Base-by-base conservation (phyloP, 2,888 invertebrate genomes). In the Leucophenga montana region DNA sequence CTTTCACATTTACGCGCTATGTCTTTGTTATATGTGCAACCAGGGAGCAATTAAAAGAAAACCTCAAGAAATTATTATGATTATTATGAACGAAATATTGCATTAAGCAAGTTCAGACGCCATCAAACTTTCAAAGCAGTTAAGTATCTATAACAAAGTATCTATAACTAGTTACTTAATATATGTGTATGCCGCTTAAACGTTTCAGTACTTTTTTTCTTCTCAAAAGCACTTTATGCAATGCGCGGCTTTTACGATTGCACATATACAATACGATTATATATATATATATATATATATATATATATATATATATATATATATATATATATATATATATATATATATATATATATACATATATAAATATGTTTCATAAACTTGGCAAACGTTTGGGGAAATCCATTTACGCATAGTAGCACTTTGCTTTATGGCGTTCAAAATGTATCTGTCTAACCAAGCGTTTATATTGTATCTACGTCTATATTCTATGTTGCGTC, bases 31-130 rank as follows among this genome's bases (percentile, higher is more conserved):
- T 85, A 86, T 86, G 86, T 82, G 77, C 79, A 83, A 78, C 85
- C 78, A 75, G 86, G 86, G 86, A 82, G 79, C 85, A 87, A 86
- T 86, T 86, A 86, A 87, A 84, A 82, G 73, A 76, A 80, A 77
- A 78, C 84, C 80, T 75, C 83, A 73, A 81, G 83, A 85, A 84
- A 79, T 27, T 27, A 83, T 84, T 80, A 18, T 67, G 57, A 81
- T 81, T 81, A 83, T 79, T 83, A 78, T 82, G 75, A 74, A 81
- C 77, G 75, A 83, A 83, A 84, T 3, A 27, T 59, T 33, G 13
- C 16, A 11, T 50, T 50, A 18, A n/a, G 46, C 46, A 46, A 46
- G 2, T 13, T n/a, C 46, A 6, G 27, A 8, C 39, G 39, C 8
- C 11, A 8, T 11, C 8, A 39, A 39, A 39, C 39, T 39, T 39